These are phyloP conservation scores for Zootermopsis nevadensis DNA, from an alignment of 2,888 invertebrate genomes.

Conservation along the genomic window DNA sequence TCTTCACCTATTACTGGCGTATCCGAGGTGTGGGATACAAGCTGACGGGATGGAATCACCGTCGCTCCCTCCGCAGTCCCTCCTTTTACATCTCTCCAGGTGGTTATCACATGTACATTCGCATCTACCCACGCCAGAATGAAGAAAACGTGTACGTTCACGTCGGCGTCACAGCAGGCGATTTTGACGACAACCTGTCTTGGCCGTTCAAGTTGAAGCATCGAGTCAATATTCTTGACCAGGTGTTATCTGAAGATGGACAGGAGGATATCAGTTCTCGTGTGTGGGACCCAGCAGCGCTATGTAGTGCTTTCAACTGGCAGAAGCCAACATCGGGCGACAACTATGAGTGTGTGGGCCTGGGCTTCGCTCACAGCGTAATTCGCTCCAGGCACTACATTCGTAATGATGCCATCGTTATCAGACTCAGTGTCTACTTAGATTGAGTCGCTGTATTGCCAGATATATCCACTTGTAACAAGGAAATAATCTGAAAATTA, in stretches of 20 bases:
- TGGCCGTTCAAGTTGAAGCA: constrained; percentile 63
- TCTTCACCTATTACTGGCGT: constrained; percentile 62
- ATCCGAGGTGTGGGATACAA: constrained; percentile 60
- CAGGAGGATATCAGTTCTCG: constrained; percentile 59
- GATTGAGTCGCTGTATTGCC: background rate
- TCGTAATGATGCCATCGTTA: constrained; percentile 64
- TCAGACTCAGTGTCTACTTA: constrained; percentile 69
- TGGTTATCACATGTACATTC: constrained; percentile 61
- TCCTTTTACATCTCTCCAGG: constrained; percentile 61
- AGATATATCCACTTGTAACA: too few species aligned
- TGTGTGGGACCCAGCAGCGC: constrained; percentile 61
- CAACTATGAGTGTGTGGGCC: constrained; percentile 63
- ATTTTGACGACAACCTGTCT: constrained; percentile 58
- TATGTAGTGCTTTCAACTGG: constrained; percentile 63
- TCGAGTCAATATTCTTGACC: constrained; percentile 59
- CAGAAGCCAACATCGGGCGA: constrained; percentile 60
- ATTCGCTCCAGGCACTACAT: constrained; percentile 64
- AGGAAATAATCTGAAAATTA: too few species aligned
- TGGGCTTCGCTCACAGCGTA: constrained; percentile 66
- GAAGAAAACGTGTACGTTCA: constrained; percentile 61
- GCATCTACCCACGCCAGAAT: constrained; percentile 61
- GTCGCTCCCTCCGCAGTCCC: constrained; percentile 60
- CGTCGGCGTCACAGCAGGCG: constrained; percentile 61
- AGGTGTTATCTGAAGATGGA: constrained; percentile 48
- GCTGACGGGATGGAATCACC: constrained; percentile 60